A percentile compares a stretch with the other conserved stretches of the same genome.
These are phyloP conservation scores for Nibea albiflora DNA, from an alignment of 2,113 vertebrate species.

Conservation along the genomic window DNA sequence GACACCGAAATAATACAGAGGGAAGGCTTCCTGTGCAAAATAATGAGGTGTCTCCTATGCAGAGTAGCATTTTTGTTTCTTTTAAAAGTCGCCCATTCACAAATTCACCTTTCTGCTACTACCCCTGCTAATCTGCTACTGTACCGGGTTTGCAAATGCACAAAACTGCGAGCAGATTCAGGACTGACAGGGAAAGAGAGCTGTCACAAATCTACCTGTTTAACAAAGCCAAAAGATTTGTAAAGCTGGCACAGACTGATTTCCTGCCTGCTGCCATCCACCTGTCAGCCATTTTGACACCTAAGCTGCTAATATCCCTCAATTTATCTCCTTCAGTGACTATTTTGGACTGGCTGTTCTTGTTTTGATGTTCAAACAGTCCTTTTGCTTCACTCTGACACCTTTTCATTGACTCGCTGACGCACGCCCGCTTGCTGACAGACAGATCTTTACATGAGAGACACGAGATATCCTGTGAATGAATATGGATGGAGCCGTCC, in stretches of 20 bases:
- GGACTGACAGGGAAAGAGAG: conserved; percentile 15
- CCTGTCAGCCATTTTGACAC: conserved; percentile 75
- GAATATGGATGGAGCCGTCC: conserved; percentile 76
- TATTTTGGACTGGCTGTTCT: conserved; percentile 59
- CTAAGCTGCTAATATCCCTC: conserved; percentile 67
- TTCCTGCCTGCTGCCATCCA: conserved; percentile 68
- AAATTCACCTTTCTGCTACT: conserved; percentile 1
- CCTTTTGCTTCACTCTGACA: conserved; percentile 53
- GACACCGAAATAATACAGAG: conserved; percentile 38
- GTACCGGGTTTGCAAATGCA: neutral
- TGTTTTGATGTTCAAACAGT: conserved; percentile 60
- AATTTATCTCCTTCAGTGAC: conserved; percentile 61
- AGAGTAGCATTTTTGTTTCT: neutral
- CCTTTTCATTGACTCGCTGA: conserved; percentile 68
- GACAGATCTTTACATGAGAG: conserved; percentile 73
- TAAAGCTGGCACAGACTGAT: conserved; percentile 60
- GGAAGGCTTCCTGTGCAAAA: conserved; percentile 14
- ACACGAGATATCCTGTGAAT: conserved; percentile 68
- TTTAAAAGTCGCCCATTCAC: conserved; percentile 10
- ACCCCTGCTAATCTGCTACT: neutral
- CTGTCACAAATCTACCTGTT: conserved; percentile 51
- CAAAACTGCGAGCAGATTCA: neutral
- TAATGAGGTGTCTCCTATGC: conserved; percentile 7
- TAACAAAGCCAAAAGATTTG: conserved; percentile 59
- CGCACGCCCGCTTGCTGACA: conserved; percentile 66